A percentile compares a stretch with the other conserved stretches of the same genome.
These are phyloP conservation scores for Herminia tarsipennalis DNA, from an alignment of 2,888 invertebrate species.

Conservation along the genomic window DNA sequence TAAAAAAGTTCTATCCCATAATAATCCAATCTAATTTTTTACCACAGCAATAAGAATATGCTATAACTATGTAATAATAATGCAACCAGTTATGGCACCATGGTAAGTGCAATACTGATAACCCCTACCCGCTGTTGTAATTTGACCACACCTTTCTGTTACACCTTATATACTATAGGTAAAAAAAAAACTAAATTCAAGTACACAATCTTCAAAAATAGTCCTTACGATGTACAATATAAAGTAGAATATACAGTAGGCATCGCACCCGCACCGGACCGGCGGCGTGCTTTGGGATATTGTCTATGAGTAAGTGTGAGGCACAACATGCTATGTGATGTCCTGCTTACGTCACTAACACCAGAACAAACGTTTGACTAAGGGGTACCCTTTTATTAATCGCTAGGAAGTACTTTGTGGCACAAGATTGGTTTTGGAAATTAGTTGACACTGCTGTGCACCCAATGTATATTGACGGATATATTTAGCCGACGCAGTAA, in stretches of 20 bases:
- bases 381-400: slow-evolving; percentile 10
- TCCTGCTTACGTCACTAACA: slow-evolving; percentile 66
- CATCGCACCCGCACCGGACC: slow-evolving; percentile 49
- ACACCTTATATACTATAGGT: too few relatives aligned
- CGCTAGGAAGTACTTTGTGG: slow-evolving; percentile 24
- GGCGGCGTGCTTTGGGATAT: slow-evolving; percentile 66
- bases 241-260: slow-evolving; percentile 40
- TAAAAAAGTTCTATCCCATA: too few relatives aligned
- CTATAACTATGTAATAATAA: too few relatives aligned
- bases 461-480: too few relatives aligned
- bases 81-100: too few relatives aligned
- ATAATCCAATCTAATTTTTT: too few relatives aligned
- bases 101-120: too few relatives aligned
- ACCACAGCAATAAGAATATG: too few relatives aligned
- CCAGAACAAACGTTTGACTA: slow-evolving; percentile 8
- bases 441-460: background rate
- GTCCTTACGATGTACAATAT: background rate
- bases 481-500: too few relatives aligned
- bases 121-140: too few relatives aligned
- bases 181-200: too few relatives aligned
- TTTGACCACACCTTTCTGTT: too few relatives aligned
- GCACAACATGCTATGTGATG: slow-evolving; percentile 73
- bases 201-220: background rate
- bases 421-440: slow-evolving; percentile 23
- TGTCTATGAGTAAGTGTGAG: slow-evolving; percentile 72